A percentile compares a stretch with the other conserved stretches of the same genome.
Evolutionary conservation across 2,797 vertebrate species (phyloP).

Genomic region (Catostomus latipinnis): DNA sequence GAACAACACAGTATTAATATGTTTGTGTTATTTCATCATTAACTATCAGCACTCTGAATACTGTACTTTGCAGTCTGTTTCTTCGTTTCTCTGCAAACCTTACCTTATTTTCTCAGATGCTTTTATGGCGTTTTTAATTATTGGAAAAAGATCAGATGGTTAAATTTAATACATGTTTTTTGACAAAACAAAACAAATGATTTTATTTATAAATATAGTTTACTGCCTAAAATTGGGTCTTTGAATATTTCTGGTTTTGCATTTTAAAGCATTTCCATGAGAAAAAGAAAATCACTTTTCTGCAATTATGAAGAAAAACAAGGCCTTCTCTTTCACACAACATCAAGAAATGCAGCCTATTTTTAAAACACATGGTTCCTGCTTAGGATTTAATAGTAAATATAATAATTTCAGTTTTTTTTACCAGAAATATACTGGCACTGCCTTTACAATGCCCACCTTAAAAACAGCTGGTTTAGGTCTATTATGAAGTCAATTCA

Average conservation of each 20-base stretch:
- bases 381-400: background rate
- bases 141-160: slow-evolving; percentile 58
- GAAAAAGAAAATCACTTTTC: background rate
- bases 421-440: background rate
- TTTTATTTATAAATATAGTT: slow-evolving; percentile 76
- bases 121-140: slow-evolving; percentile 62
- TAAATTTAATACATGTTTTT: slow-evolving; percentile 64
- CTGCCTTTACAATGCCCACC: too few relatives aligned
- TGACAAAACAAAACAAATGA: slow-evolving; percentile 59
- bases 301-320: background rate
- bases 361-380: background rate
- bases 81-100: slow-evolving; percentile 48
- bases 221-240: slow-evolving; percentile 61
- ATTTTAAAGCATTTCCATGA: too few relatives aligned
- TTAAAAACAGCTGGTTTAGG: background rate
- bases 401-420: background rate
- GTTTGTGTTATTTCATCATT: slow-evolving; percentile 49
- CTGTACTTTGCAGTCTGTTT: slow-evolving; percentile 46
- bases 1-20: slow-evolving; percentile 43
- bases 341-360: background rate
- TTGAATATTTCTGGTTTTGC: slow-evolving; percentile 7
- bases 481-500: too few relatives aligned
- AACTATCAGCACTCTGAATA: slow-evolving; percentile 54
- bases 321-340: background rate
- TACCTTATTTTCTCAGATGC: slow-evolving; percentile 46